Conservation (phyloP, 2,113 vertebrate species). For the Butorides virescens region DNA sequence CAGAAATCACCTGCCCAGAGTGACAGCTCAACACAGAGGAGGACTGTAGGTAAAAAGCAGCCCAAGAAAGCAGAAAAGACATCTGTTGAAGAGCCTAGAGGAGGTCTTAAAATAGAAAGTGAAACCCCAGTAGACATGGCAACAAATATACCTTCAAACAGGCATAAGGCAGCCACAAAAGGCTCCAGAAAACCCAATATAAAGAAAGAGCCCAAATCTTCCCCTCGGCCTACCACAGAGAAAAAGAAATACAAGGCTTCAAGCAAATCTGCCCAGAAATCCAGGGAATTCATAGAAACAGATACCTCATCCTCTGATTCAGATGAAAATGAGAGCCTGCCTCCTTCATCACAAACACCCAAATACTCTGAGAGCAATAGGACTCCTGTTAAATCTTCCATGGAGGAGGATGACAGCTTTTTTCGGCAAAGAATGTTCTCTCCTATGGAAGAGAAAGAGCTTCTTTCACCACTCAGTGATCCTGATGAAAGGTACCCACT, state of each 20-base stretch:
- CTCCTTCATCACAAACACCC: slow-evolving; percentile 94
- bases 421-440: slow-evolving; percentile 89
- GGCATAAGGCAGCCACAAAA: slow-evolving; percentile 91
- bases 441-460: slow-evolving; percentile 95
- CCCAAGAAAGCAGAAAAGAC: slow-evolving; percentile 95
- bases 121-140: slow-evolving; percentile 89
- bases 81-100: slow-evolving; percentile 88
- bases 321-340: slow-evolving; percentile 94
- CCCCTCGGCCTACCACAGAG: slow-evolving; percentile 84
- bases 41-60: slow-evolving; percentile 92
- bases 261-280: slow-evolving; percentile 90
- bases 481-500: slow-evolving; percentile 90
- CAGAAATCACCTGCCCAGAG: slow-evolving; percentile 97
- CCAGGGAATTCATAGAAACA: slow-evolving; percentile 93
- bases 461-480: slow-evolving; percentile 94
- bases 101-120: slow-evolving; percentile 93
- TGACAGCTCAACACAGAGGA: slow-evolving; percentile 82
- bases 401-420: slow-evolving; percentile 85
- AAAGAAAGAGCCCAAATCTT: slow-evolving; percentile 93
- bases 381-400: slow-evolving; percentile 86
- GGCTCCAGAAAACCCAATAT: slow-evolving; percentile 93
- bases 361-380: slow-evolving; percentile 93
- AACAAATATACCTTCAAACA: slow-evolving; percentile 82
- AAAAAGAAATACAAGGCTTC: slow-evolving; percentile 91
- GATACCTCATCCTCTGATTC: slow-evolving; percentile 96